These are phyloP conservation scores for Acleris laterana DNA, from an alignment of 2,888 invertebrate species.

Conservation along the genomic window DNA sequence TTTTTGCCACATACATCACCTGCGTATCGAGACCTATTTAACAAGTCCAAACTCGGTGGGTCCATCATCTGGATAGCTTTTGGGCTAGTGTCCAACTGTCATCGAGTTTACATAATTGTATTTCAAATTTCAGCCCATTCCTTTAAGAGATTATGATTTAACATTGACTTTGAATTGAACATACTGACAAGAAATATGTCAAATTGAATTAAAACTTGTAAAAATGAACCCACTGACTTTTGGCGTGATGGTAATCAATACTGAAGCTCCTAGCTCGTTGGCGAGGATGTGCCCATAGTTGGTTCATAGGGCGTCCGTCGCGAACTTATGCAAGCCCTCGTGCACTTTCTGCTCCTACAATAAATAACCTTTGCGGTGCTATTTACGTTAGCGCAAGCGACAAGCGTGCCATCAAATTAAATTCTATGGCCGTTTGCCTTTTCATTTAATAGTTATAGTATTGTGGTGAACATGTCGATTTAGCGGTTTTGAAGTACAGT, in stretches of 20 bases:
- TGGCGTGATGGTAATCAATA: slow-evolving; percentile 22
- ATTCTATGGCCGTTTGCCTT: slow-evolving; percentile 40
- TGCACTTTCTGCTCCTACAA: slow-evolving; percentile 71
- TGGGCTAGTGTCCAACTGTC: no score
- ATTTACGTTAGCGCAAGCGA: slow-evolving; percentile 62
- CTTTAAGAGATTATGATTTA: no score
- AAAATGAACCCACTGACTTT: slow-evolving; percentile 18
- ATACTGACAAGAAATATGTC: not conserved
- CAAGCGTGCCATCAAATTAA: slow-evolving; percentile 54
- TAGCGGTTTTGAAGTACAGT: not conserved
- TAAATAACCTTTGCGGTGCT: slow-evolving; percentile 69
- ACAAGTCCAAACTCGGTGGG: no score
- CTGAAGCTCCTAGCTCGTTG: slow-evolving; percentile 26
- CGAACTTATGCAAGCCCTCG: slow-evolving; percentile 58
- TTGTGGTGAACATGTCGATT: not conserved
- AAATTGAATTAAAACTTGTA: not conserved
- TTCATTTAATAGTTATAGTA: slow-evolving; percentile 14
- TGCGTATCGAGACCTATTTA: no score
- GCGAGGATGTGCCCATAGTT: slow-evolving; percentile 44
- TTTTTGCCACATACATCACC: no score
- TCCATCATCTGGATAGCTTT: no score
- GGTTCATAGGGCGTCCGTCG: slow-evolving; percentile 59
- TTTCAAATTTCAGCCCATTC: no score
- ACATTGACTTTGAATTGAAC: no score
- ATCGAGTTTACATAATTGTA: no score